Evolutionary conservation across 1,140 invertebrate genomes (phyloP).

Genomic region (Cecropterus lyciades): DNA sequence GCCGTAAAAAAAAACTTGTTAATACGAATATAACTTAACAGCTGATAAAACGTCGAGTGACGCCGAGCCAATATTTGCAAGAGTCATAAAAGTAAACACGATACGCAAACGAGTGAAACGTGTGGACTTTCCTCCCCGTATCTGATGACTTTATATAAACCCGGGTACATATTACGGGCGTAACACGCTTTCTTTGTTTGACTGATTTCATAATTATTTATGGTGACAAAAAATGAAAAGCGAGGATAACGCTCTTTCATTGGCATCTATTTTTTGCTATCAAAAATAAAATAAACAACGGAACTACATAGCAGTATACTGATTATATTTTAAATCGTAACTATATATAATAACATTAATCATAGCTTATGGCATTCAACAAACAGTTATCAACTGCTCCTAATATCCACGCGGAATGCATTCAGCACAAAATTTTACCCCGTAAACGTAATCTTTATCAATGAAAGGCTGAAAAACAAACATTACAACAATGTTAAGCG

Average conservation of each 20-base stretch:
- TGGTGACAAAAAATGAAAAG: not conserved
- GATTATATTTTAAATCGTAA: too few relatives aligned
- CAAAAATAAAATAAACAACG: too few relatives aligned
- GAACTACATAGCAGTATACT: too few relatives aligned
- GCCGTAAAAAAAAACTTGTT: not conserved
- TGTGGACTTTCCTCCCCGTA: conserved; percentile 14
- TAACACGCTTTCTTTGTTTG: conserved; percentile 23
- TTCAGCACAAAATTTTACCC: too few relatives aligned
- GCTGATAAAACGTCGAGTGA: not conserved
- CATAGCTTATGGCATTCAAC: too few relatives aligned
- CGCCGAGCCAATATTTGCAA: conserved; percentile 10
- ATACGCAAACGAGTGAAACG: conserved; percentile 11
- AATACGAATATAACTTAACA: not conserved
- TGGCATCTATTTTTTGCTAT: not conserved
- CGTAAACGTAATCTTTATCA: too few relatives aligned
- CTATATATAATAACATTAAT: too few relatives aligned
- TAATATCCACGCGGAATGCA: too few relatives aligned
- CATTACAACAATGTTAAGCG: too few relatives aligned
- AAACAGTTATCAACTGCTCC: too few relatives aligned
- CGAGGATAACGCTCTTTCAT: too few relatives aligned
- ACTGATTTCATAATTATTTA: conserved; percentile 13
- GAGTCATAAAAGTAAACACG: conserved; percentile 12
- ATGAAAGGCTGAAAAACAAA: too few relatives aligned
- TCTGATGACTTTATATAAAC: conserved; percentile 25
- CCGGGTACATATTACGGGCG: conserved; percentile 6